phyloP scores from a whole-genome alignment of 2,113 vertebrate genomes.

The Vicugna pacos region DNA sequence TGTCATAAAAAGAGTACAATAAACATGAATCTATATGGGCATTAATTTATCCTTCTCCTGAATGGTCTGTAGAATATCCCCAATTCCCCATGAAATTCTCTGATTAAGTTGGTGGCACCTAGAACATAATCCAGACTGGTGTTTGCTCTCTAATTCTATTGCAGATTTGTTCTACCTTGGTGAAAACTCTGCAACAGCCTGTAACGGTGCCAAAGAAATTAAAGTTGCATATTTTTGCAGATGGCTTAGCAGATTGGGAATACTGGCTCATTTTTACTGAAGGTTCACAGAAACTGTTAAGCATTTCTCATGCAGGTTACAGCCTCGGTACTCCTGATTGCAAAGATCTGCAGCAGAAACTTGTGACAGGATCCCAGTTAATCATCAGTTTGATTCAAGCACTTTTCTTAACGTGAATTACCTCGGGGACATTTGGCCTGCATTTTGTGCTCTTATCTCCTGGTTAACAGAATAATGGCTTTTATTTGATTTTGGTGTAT shows the following conservation, averaged over 20 bases:
- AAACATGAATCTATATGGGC: background rate
- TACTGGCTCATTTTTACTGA: background rate
- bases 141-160: slow-evolving; percentile 30
- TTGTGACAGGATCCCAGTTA: background rate
- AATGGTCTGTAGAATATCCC: background rate
- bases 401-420: slow-evolving; percentile 17
- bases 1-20: background rate
- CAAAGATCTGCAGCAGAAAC: background rate
- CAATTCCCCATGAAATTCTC: background rate
- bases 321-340: background rate
- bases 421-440: background rate
- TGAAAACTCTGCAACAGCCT: background rate
- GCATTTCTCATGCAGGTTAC: background rate
- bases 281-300: slow-evolving; percentile 24
- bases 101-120: background rate
- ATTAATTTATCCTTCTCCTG: background rate
- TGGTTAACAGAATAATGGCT: background rate
- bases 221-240: slow-evolving; percentile 49
- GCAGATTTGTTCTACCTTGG: slow-evolving; percentile 31
- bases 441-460: background rate
- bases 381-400: slow-evolving; percentile 24
- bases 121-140: background rate
- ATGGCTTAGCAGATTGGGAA: background rate
- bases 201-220: background rate
- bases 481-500: background rate